Base-by-base conservation (phyloP, 2,888 invertebrate species). In the Trachelus tabidus region DNA sequence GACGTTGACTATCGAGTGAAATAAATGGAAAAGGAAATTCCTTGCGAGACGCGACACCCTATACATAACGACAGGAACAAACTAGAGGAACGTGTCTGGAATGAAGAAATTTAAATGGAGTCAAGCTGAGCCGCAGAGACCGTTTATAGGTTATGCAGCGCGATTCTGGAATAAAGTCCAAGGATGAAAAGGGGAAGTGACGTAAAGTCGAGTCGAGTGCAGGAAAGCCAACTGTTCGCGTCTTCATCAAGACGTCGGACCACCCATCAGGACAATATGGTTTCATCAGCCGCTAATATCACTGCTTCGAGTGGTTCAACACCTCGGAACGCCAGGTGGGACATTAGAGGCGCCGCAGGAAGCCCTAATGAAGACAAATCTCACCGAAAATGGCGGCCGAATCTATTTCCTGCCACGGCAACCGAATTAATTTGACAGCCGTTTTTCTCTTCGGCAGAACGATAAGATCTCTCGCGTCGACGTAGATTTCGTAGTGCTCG, bases 321-420 rank as follows among this genome's bases (percentile, higher is more conserved):
- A 90, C 90, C 90, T 90, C 86, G 79, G 86, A 87, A 87, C 88
- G 88, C 91, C 91, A 91, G 90, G 90, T 91, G 90, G 90, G 84
- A 87, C 76, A 79, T 79, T 76, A 83, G 86, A 86, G 76, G 78
- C 88, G 86, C 88, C 87, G 87, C 89, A 86, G 89, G 89, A 89
- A 88, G 87, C 86, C 90, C 88, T 91, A 90, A 91, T 91, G 91
- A 91, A 91, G 91, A 91, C 89, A 89, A 90, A 91, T 91, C 89
- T 89, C 83, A 84, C 85, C 86, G 82, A 90, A 89, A 87, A 90
- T 89, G 88, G 87, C 87, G 86, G 83, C 85, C 85, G 82, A 87
- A 87, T 86, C 86, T 87, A 86, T 88, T 90, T 88, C 87, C 89
- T 87, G 85, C 85, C 83, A 34, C 34, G 34, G 73, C 69, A 73